phyloP scores from a whole-genome alignment of 2,888 invertebrate species.

The Conomelus anceps region DNA sequence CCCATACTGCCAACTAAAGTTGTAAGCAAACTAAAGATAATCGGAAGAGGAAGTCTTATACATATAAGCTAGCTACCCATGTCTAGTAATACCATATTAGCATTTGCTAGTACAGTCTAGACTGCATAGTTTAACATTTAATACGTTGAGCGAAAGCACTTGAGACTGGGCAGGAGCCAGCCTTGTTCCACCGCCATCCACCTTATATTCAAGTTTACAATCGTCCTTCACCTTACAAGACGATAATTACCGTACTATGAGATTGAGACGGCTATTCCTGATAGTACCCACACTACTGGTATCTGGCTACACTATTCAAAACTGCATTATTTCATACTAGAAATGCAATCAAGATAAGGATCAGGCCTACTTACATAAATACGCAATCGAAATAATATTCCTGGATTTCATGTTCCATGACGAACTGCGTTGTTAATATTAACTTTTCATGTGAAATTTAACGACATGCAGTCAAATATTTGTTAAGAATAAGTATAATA shows the following conservation, averaged over 20 bases:
- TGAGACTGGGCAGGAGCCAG: background rate
- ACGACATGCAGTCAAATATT: too few relatives aligned
- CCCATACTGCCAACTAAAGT: background rate
- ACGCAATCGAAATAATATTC: background rate
- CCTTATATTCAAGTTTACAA: background rate
- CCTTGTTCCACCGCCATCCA: background rate
- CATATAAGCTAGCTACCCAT: background rate
- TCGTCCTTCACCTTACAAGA: background rate
- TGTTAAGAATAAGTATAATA: too few relatives aligned
- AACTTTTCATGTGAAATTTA: too few relatives aligned
- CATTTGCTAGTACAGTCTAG: background rate
- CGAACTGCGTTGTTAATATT: too few relatives aligned
- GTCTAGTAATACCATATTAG: background rate
- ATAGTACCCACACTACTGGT: background rate
- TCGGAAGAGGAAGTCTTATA: background rate
- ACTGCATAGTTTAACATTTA: background rate
- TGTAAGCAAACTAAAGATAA: background rate
- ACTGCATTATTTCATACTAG: background rate
- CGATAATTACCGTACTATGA: background rate
- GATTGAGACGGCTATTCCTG: background rate
- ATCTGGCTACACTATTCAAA: background rate
- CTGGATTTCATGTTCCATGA: too few relatives aligned
- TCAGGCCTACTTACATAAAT: background rate
- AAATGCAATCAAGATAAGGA: background rate
- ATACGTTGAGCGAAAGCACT: background rate